These are phyloP conservation scores for Paratilapia polleni DNA, from an alignment of 2,113 vertebrate species.

Conservation along the genomic window DNA sequence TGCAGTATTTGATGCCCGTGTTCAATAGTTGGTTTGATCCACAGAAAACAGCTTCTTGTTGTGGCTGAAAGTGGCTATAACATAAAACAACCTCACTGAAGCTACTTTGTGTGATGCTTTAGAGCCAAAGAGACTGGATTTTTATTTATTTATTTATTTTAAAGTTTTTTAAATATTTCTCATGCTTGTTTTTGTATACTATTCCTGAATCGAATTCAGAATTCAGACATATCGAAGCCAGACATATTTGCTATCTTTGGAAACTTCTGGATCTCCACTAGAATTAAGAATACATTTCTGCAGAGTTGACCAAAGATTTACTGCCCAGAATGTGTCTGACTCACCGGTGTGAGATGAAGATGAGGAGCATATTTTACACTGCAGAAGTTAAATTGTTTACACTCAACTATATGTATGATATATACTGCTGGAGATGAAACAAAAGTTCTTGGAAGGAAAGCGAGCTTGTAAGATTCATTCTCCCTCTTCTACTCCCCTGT, in stretches of 20 bases:
- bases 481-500: background rate
- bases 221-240: too few species aligned
- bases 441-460: slow-evolving; percentile 16
- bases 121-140: background rate
- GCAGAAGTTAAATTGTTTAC: background rate
- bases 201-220: background rate
- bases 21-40: background rate
- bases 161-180: background rate
- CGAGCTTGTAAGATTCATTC: background rate
- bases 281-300: background rate
- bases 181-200: background rate
- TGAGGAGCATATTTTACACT: background rate
- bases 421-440: background rate
- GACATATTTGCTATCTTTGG: slow-evolving; percentile 1
- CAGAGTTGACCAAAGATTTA: background rate
- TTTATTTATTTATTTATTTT: background rate
- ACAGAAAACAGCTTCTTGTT: background rate
- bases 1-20: background rate
- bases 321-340: background rate
- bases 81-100: background rate
- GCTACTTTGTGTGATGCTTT: background rate
- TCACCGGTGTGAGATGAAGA: background rate
- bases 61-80: background rate
- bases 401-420: background rate
- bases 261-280: background rate